A percentile compares a stretch with the other conserved stretches of the same genome.
Evolutionary conservation across 2,113 vertebrate genomes (phyloP).

Genomic region (Python bivittatus): DNA sequence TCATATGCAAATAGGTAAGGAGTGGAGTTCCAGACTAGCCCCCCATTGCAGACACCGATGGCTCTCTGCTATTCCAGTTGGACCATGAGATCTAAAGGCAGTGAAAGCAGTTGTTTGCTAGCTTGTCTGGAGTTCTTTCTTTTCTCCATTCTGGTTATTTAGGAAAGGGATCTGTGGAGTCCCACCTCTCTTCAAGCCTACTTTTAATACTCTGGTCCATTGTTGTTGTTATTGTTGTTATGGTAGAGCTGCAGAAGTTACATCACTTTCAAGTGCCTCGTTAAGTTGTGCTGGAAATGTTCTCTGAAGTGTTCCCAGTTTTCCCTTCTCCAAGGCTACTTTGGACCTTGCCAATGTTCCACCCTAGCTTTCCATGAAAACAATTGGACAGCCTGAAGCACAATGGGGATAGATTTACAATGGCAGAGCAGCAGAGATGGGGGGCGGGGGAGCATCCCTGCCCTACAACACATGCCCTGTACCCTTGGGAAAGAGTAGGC

Average conservation of each 20-base stretch:
- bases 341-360: not conserved
- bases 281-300: not conserved
- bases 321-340: not conserved
- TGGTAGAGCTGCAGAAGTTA: not conserved
- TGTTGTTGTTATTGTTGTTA: not conserved
- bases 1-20: not conserved
- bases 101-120: not conserved
- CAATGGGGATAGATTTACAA: not conserved
- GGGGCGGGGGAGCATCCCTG: not conserved
- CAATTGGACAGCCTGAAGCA: not conserved
- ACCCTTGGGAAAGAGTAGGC: not conserved
- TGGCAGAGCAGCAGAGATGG: not conserved
- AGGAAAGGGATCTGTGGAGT: not conserved
- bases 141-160: not conserved
- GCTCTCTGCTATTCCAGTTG: not conserved
- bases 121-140: not conserved
- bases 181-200: not conserved
- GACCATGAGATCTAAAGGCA: not conserved
- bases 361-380: constrained; percentile 5
- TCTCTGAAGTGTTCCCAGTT: constrained; percentile 10
- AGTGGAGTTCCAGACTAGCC: not conserved
- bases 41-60: not conserved
- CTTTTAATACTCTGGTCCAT: not conserved
- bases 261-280: not conserved
- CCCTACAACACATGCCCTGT: not conserved